These are phyloP conservation scores for Netelia melanura DNA, from an alignment of 2,888 invertebrate genomes.

Conservation along the genomic window DNA sequence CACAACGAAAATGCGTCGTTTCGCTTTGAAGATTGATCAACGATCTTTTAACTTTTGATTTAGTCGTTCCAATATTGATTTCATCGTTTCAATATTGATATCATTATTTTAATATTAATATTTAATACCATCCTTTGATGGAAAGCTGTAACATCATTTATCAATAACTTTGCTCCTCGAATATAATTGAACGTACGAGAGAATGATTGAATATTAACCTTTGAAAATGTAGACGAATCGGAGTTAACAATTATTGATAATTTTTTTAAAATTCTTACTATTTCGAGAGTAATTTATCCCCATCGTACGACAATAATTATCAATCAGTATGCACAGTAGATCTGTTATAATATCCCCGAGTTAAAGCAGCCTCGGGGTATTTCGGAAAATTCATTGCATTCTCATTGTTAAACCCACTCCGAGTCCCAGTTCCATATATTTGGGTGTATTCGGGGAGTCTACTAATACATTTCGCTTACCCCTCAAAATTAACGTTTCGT, in stretches of 20 bases:
- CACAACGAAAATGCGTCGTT: too few relatives aligned
- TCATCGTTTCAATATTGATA: too few relatives aligned
- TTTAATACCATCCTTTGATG: too few relatives aligned
- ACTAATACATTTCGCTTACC: slow-evolving; percentile 25
- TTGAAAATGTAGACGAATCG: neutral
- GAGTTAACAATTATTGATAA: neutral
- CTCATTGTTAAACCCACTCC: neutral
- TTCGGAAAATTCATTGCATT: slow-evolving; percentile 25
- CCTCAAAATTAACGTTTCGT: slow-evolving; percentile 35
- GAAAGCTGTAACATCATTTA: neutral
- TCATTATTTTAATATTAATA: too few relatives aligned
- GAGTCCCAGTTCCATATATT: neutral
- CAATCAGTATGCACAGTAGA: slow-evolving; percentile 24
- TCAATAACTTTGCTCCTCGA: neutral
- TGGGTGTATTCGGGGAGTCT: neutral
- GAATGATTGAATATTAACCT: neutral
- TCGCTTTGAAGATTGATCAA: too few relatives aligned
- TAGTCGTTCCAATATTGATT: too few relatives aligned
- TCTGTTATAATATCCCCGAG: slow-evolving; percentile 8
- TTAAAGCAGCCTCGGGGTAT: slow-evolving; percentile 24
- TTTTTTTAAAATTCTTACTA: neutral
- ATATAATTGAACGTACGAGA: neutral
- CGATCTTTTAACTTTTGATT: too few relatives aligned
- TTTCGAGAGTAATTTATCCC: neutral
- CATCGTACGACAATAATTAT: slow-evolving; percentile 34